Conservation (phyloP, 2,113 vertebrate species). For the Rhipidura dahli region DNA sequence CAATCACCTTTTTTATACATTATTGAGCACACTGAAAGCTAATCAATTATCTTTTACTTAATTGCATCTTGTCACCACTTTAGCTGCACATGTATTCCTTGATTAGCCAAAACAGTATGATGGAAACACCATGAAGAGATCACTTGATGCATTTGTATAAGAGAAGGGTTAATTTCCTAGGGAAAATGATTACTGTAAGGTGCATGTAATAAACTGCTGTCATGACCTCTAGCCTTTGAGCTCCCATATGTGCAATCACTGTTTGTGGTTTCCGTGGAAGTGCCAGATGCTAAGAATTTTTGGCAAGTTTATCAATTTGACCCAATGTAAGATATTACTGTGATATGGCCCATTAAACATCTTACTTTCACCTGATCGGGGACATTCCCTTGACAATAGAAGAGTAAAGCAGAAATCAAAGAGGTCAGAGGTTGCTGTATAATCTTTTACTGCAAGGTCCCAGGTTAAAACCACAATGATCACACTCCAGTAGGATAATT, state of each 20-base stretch:
- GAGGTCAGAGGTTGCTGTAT: constrained; percentile 69
- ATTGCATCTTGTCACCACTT: constrained; percentile 45
- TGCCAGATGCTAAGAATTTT: constrained; percentile 61
- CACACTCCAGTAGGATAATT: constrained; percentile 55
- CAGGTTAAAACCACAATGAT: constrained; percentile 73
- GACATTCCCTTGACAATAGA: constrained; percentile 53
- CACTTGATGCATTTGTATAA: constrained; percentile 18
- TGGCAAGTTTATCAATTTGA: constrained; percentile 59
- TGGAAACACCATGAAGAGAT: background rate
- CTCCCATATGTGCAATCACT: constrained; percentile 60
- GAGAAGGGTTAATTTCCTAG: constrained; percentile 44
- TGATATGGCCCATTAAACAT: constrained; percentile 53
- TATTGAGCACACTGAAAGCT: constrained; percentile 11
- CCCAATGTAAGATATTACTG: constrained; percentile 37
- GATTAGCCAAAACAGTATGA: constrained; percentile 47
- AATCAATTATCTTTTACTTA: constrained; percentile 62
- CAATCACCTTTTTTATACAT: background rate
- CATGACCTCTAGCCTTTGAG: constrained; percentile 61
- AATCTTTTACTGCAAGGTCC: constrained; percentile 65
- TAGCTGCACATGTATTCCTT: background rate
- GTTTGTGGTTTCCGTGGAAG: constrained; percentile 35
- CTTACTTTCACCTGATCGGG: constrained; percentile 35
- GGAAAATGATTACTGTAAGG: constrained; percentile 61
- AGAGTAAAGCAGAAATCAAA: constrained; percentile 63
- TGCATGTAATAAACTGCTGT: constrained; percentile 71